Conservation (phyloP, 2,888 invertebrate genomes). For the Diarsia brunnea region DNA sequence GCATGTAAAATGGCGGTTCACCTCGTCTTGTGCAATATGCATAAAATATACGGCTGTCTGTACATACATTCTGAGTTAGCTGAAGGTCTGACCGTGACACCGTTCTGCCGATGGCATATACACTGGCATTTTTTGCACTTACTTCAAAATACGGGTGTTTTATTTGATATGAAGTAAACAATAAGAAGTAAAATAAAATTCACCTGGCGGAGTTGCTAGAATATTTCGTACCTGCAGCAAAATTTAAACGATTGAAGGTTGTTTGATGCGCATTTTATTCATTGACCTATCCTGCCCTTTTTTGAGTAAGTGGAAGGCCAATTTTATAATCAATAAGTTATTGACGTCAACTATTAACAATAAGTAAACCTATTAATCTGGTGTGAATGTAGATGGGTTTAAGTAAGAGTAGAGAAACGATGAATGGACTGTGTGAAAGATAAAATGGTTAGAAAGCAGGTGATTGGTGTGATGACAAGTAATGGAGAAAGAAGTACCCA, state of each 20-base stretch:
- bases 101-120: constrained; percentile 75
- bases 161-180: constrained; percentile 33
- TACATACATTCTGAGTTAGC: constrained; percentile 74
- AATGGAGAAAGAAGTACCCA: too few relatives aligned
- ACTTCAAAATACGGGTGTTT: constrained; percentile 50
- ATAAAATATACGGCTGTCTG: constrained; percentile 75
- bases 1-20: constrained; percentile 72
- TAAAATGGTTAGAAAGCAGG: too few relatives aligned
- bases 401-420: too few relatives aligned
- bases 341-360: background rate
- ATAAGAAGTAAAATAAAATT: background rate
- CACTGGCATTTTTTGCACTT: constrained; percentile 62
- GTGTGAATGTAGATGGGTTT: too few relatives aligned
- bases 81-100: constrained; percentile 84
- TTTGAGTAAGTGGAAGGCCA: background rate
- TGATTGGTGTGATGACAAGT: too few relatives aligned
- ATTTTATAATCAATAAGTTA: background rate
- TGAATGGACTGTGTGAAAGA: too few relatives aligned
- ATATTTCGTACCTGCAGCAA: background rate
- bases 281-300: background rate
- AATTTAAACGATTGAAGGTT: background rate
- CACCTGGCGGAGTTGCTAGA: background rate
- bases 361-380: background rate
- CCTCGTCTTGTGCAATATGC: constrained; percentile 78
- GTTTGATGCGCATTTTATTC: background rate